Conservation (phyloP, 2,113 vertebrate species). For the Poecile atricapillus region DNA sequence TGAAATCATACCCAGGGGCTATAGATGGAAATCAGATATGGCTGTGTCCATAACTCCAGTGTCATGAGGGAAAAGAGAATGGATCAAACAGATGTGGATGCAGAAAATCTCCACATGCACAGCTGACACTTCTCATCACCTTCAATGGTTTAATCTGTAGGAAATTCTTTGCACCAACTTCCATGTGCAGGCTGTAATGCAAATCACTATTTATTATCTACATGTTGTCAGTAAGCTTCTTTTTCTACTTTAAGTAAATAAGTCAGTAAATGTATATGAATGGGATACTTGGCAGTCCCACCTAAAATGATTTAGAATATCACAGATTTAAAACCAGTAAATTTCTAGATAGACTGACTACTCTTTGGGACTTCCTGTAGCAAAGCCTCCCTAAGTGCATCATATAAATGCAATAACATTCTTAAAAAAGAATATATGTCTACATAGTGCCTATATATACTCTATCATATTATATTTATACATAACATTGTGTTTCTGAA, state of each 20-base stretch:
- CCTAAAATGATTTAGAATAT: not conserved
- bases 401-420: not conserved
- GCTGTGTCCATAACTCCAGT: not conserved
- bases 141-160: not conserved
- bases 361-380: not conserved
- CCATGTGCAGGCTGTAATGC: not conserved
- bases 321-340: not conserved
- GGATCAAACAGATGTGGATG: not conserved
- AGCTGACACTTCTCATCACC: not conserved
- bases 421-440: not conserved
- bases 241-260: not conserved
- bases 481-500: not conserved
- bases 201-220: not conserved
- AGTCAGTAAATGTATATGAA: not conserved
- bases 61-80: not conserved
- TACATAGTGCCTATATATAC: not conserved
- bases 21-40: not conserved
- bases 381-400: not conserved
- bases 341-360: not conserved
- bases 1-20: not conserved
- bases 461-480: not conserved
- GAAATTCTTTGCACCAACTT: not conserved
- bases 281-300: not conserved
- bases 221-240: not conserved
- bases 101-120: not conserved